phyloP scores from a whole-genome alignment of 2,888 invertebrate genomes.

The Augiades crinisus region DNA sequence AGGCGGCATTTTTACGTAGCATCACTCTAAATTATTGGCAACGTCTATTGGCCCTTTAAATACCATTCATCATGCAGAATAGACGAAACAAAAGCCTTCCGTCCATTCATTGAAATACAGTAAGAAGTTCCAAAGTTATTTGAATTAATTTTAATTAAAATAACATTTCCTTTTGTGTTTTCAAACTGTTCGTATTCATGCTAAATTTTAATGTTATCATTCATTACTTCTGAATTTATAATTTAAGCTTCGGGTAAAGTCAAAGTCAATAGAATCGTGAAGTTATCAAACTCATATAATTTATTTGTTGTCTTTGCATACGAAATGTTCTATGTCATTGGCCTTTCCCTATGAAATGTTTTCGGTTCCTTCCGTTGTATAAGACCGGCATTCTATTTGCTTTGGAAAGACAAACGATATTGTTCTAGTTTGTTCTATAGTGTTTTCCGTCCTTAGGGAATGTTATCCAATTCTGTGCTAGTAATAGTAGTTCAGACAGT shows the following conservation, averaged over 20 bases:
- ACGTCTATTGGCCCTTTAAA: no score
- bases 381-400: slow-evolving; percentile 1
- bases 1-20: no score
- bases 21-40: no score
- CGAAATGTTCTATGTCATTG: no score
- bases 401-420: slow-evolving; percentile 1
- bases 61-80: no score
- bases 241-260: neutral
- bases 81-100: no score
- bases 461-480: slow-evolving; percentile 18
- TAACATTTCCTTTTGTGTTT: neutral
- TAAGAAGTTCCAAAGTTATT: neutral
- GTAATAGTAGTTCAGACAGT: slow-evolving; percentile 13
- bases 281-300: neutral
- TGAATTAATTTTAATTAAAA: neutral
- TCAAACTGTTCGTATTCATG: neutral
- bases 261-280: neutral
- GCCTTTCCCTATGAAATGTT: neutral
- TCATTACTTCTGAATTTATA: neutral
- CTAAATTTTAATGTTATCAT: neutral
- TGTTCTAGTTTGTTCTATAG: slow-evolving; percentile 13
- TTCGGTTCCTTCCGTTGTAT: neutral
- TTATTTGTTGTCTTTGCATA: neutral
- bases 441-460: slow-evolving; percentile 3
- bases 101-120: no score